phyloP scores from a whole-genome alignment of 2,888 invertebrate species.

The Tanaodytes sp. region DNA sequence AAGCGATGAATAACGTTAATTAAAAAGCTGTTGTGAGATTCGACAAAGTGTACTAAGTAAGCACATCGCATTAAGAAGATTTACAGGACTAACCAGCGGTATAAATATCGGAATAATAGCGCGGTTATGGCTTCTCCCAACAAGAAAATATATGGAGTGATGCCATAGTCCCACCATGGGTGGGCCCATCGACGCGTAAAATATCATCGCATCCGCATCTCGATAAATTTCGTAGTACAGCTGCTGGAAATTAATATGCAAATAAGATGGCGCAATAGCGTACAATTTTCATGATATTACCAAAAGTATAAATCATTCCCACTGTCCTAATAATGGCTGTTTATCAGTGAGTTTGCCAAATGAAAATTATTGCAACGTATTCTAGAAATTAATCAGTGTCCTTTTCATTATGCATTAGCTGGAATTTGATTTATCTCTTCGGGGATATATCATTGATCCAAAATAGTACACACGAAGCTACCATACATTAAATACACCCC shows the following conservation, averaged over 20 bases:
- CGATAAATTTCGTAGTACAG: conserved; percentile 68
- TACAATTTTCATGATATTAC: conserved; percentile 49
- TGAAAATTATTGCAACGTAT: conserved; percentile 17
- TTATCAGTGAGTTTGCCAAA: conserved; percentile 39
- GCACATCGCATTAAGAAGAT: conserved; percentile 67
- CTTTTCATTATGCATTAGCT: background rate
- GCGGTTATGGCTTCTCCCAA: conserved; percentile 63
- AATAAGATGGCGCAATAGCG: conserved; percentile 56
- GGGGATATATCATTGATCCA: no score
- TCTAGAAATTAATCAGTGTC: conserved; percentile 3
- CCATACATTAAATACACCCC: no score
- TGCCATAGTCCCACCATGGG: conserved; percentile 60
- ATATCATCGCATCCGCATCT: conserved; percentile 68
- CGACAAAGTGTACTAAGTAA: conserved; percentile 66
- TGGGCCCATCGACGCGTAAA: conserved; percentile 64
- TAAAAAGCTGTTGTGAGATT: conserved; percentile 54
- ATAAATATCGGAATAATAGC: conserved; percentile 70
- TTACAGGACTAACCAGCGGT: conserved; percentile 63
- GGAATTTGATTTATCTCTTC: background rate
- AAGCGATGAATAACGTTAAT: conserved; percentile 30
- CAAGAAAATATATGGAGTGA: conserved; percentile 68
- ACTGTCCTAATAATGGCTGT: conserved; percentile 39
- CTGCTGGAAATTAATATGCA: conserved; percentile 66
- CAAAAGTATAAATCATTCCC: conserved; percentile 37
- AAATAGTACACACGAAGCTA: no score